These are phyloP conservation scores for Nothoprocta pentlandii DNA, from an alignment of 2,113 vertebrate genomes.

Conservation along the genomic window DNA sequence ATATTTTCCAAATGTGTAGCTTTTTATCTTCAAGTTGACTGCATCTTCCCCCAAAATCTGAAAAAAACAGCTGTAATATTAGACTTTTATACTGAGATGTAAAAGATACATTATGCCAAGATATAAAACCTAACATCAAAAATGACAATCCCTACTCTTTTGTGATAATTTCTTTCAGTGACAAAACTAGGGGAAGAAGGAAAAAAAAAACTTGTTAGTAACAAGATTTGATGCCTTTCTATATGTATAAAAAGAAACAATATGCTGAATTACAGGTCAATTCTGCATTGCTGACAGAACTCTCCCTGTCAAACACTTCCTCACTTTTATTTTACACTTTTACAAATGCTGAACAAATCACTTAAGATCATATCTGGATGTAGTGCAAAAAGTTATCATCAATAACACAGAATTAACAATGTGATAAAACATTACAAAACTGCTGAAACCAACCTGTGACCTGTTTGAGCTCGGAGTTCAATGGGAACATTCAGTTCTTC, in stretches of 20 bases:
- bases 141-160: not conserved
- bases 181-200: not conserved
- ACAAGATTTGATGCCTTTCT: not conserved
- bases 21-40: not conserved
- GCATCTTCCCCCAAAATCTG: not conserved
- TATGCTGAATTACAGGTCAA: not conserved
- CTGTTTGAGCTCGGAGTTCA: not conserved
- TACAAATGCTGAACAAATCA: conserved; percentile 20
- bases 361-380: not conserved
- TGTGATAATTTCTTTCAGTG: not conserved
- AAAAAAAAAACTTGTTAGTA: not conserved
- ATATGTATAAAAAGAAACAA: not conserved
- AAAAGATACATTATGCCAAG: not conserved
- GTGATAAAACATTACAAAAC: conserved; percentile 20
- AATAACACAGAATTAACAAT: conserved; percentile 4
- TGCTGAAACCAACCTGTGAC: not conserved
- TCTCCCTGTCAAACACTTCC: not conserved
- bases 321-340: not conserved
- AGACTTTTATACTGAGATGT: conserved; percentile 7
- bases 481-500: conserved; percentile 6
- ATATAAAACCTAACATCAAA: not conserved
- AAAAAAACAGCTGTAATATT: conserved; percentile 3
- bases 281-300: not conserved
- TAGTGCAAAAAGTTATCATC: conserved; percentile 20
- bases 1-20: not conserved